Percentiles rank a stretch among this genome's conserved stretches.
Conservation (phyloP, 2,797 vertebrate genomes). For the Gephyroberyx darwinii region DNA sequence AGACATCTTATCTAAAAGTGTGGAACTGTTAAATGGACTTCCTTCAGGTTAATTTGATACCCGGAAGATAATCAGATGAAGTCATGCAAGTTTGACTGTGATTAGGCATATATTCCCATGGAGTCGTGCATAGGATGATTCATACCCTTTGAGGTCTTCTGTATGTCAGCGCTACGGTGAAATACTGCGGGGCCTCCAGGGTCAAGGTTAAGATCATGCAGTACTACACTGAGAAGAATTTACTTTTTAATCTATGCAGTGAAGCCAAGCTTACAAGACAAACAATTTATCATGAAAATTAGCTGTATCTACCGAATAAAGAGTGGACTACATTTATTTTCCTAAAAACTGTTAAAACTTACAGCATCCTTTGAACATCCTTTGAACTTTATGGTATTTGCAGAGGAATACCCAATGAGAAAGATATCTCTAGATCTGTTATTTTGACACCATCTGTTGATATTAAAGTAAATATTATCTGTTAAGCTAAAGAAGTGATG, state of each 20-base stretch:
- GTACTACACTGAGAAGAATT: conserved; percentile 17
- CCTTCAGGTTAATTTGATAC: conserved; percentile 46
- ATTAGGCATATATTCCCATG: conserved; percentile 23
- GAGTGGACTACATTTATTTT: conserved; percentile 12
- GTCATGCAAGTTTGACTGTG: conserved; percentile 34
- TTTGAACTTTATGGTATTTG: neutral
- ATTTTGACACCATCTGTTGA: conserved; percentile 6
- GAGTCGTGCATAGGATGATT: conserved; percentile 22
- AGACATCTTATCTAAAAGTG: conserved; percentile 35
- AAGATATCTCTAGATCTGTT: neutral
- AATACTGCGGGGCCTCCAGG: conserved; percentile 26
- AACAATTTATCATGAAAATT: conserved; percentile 18
- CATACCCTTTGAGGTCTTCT: conserved; percentile 12
- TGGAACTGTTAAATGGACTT: conserved; percentile 31
- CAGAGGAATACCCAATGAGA: neutral
- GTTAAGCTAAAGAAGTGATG: conserved; percentile 44
- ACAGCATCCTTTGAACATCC: neutral
- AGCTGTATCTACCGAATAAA: neutral
- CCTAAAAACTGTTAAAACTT: neutral
- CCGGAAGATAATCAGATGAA: conserved; percentile 12
- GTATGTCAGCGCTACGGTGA: conserved; percentile 33
- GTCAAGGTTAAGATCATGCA: conserved; percentile 40
- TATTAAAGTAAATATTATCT: conserved; percentile 39
- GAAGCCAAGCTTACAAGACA: neutral
- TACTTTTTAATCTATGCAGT: conserved; percentile 22